phyloP scores from a whole-genome alignment of 1,140 invertebrate genomes.

The Drosophila orosa region DNA sequence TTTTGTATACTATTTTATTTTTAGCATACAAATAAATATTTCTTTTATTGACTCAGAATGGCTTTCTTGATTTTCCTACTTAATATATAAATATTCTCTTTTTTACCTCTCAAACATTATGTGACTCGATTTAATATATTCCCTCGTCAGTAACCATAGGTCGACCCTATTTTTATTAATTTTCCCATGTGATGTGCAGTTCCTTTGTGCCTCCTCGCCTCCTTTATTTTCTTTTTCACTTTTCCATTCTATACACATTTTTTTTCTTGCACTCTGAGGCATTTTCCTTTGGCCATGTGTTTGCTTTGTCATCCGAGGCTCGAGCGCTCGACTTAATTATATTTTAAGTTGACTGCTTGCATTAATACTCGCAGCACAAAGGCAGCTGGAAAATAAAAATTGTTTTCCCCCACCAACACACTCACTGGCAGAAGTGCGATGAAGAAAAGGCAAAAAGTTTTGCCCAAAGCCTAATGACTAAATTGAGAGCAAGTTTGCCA shows the following conservation, averaged over 20 bases:
- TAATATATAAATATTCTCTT: not conserved
- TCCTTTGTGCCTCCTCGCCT: conserved; percentile 30
- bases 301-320: conserved; percentile 57
- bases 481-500: conserved; percentile 57
- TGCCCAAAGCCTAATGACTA: conserved; percentile 59
- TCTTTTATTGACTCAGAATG: rapidly evolving
- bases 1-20: not conserved
- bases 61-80: too few species aligned
- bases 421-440: too few species aligned
- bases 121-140: not conserved
- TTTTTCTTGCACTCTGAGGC: conserved; percentile 51
- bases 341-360: conserved; percentile 58
- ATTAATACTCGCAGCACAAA: conserved; percentile 36
- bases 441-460: conserved; percentile 53
- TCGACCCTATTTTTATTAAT: conserved; percentile 12
- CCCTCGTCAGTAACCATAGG: conserved; percentile 3
- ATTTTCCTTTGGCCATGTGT: conserved; percentile 59
- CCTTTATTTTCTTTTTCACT: conserved; percentile 24
- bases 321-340: conserved; percentile 64
- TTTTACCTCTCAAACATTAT: too few species aligned
- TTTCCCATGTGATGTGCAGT: conserved; percentile 37
- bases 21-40: not conserved
- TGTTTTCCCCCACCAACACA: conserved; percentile 23
- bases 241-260: conserved; percentile 38
- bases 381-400: conserved; percentile 38